Percentiles rank a stretch among this genome's conserved stretches.
Evolutionary conservation across 2,888 invertebrate genomes (phyloP).

Genomic region (Ophonus ardosiacus): DNA sequence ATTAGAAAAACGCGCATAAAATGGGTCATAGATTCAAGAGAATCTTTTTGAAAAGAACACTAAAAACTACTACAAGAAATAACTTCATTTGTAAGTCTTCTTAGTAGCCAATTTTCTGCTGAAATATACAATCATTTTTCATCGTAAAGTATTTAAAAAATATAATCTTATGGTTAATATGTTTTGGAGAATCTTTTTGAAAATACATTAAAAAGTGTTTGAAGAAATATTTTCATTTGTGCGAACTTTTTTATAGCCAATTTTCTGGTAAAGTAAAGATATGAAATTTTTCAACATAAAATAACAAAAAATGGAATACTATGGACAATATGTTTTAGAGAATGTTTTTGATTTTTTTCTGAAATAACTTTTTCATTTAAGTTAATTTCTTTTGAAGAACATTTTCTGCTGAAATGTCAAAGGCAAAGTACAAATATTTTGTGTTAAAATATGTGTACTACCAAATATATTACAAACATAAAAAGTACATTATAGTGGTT

Average conservation of each 20-base stretch:
- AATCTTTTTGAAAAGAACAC: constrained; percentile 6
- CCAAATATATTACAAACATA: too few relatives aligned
- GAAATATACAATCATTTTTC: too few relatives aligned
- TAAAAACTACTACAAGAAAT: background rate
- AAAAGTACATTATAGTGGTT: background rate
- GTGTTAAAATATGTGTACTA: too few relatives aligned
- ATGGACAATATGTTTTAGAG: too few relatives aligned
- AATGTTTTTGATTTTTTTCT: background rate
- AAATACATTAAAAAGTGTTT: background rate
- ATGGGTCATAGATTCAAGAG: background rate
- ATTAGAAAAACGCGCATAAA: background rate
- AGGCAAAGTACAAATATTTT: background rate
- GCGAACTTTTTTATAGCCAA: background rate
- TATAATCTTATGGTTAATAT: background rate
- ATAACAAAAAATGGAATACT: too few relatives aligned
- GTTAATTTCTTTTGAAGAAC: background rate
- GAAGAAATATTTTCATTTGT: background rate
- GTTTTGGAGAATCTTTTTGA: constrained; percentile 5
- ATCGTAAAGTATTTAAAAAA: too few relatives aligned
- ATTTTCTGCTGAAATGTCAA: background rate
- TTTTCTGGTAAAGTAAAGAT: too few relatives aligned
- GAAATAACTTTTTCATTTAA: background rate
- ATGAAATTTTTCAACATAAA: too few relatives aligned
- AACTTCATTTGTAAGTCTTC: background rate
- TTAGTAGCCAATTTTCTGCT: background rate